Evolutionary conservation across 2,113 vertebrate species (phyloP), one percentile per base, ranked within the genome.

Genomic region (Epinephelus moara): DNA sequence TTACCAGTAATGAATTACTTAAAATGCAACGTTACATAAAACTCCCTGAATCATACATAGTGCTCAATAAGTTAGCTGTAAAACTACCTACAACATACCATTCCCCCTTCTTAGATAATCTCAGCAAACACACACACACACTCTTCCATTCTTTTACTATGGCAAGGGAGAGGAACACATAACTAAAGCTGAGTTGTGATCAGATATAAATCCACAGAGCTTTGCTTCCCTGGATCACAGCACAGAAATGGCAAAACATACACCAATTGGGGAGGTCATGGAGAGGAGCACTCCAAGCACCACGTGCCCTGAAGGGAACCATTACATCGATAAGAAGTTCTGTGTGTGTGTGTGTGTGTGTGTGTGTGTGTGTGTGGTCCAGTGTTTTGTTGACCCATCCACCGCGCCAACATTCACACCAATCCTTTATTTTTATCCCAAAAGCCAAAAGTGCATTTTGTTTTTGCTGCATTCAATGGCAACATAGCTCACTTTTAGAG

Each of bases 151-250:
- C 5, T 64, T 30, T 2, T 10, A 6, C 2, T 47, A 11, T 75
- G 25, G n/a, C 55, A 55, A 70, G 40, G 74, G 56, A 62, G 67
- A 52, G 18, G 70, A 61, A 68, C 60, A 70, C 75, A 75, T 85
- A 80, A 84, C 90, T 84, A 77, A 88, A 85, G 21, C 40, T 45
- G 47, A 17, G 42, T 12, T 69, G 73, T 85, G 72, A 88, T 90
- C 83, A 83, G 21, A 25, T 40, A 87, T 87, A 84, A 88, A 91
- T 89, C 67, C 83, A 80, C 40, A 50, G 21, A 52, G 33, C 23
- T 69, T 55, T 2, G 37, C 68, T 52, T 80, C 15, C n/a, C 21
- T 53, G 59, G 13, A 71, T 75, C 59, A 55, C 62, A 66, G 56
- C 62, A 81, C 68, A 89, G 75, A 70, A 14, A 88, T 69, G 64